These are phyloP conservation scores for Mormyrops boulengeri DNA, from an alignment of 2,797 vertebrate genomes.

Conservation along the genomic window DNA sequence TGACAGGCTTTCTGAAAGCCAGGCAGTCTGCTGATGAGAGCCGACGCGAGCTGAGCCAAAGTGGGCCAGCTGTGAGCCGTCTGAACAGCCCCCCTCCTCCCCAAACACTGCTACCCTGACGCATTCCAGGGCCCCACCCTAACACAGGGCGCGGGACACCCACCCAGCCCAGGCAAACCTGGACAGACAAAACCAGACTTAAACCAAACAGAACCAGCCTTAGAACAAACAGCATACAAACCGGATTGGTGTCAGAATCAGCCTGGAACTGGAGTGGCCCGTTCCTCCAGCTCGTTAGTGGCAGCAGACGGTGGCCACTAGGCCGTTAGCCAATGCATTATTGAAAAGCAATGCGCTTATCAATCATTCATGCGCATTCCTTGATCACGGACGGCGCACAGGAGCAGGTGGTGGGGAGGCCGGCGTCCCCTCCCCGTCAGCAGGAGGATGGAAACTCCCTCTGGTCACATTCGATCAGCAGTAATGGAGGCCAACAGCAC, in stretches of 20 bases:
- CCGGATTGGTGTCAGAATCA: background rate
- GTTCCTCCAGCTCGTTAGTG: background rate
- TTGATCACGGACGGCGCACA: conserved; percentile 38
- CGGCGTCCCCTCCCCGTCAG: background rate
- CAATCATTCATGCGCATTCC: conserved; percentile 57
- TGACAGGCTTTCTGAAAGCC: conserved; percentile 40
- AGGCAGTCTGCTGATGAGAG: conserved; percentile 60
- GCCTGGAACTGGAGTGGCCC: background rate
- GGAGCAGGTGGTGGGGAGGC: background rate
- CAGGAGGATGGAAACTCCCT: background rate
- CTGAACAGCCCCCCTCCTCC: conserved; percentile 37
- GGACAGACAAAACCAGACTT: background rate
- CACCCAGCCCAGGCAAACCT: background rate
- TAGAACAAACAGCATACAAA: background rate
- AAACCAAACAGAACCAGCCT: background rate
- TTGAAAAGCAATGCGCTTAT: conserved; percentile 54
- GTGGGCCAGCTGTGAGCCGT: conserved; percentile 23
- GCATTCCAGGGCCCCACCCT: background rate
- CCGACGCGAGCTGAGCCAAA: conserved; percentile 48
- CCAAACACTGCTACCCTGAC: background rate
- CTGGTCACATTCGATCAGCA: background rate
- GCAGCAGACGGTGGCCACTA: background rate
- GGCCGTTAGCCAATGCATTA: conserved; percentile 46
- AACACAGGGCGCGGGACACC: background rate
- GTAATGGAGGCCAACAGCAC: background rate